These are phyloP conservation scores for Melanostigma gelatinosum DNA, from an alignment of 2,113 vertebrate species.

Conservation along the genomic window DNA sequence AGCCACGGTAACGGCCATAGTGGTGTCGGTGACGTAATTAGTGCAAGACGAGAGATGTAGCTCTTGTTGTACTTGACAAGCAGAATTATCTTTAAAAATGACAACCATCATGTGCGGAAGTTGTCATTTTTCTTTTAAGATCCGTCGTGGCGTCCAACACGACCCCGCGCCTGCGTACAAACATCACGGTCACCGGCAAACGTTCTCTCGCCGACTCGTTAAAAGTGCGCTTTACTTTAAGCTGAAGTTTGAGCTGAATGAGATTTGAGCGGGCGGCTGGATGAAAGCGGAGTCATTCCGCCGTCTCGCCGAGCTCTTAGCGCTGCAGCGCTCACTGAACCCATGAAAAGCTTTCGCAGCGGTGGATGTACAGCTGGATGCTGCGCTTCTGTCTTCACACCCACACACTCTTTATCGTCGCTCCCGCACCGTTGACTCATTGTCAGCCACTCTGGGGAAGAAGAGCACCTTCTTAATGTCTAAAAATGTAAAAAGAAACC, in stretches of 20 bases:
- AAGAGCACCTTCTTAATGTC: constrained; percentile 41
- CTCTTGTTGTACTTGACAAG: no score
- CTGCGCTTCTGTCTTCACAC: constrained; percentile 51
- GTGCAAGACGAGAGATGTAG: no score
- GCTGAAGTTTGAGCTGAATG: constrained; percentile 2
- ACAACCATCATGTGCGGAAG: no score
- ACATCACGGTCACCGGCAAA: neutral
- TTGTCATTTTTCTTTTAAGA: neutral
- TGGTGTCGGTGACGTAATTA: no score
- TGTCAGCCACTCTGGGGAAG: constrained; percentile 47
- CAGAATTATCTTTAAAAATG: no score
- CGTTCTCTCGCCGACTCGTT: no score
- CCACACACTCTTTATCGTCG: constrained; percentile 66
- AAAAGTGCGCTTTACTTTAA: neutral
- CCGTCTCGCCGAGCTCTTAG: neutral
- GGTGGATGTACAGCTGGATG: constrained; percentile 49
- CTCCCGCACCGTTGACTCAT: constrained; percentile 56
- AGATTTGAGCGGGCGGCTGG: neutral
- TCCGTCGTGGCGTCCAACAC: neutral
- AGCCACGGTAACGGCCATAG: no score
- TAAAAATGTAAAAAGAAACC: constrained; percentile 30
- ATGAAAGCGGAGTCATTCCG: neutral
- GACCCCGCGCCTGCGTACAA: neutral
- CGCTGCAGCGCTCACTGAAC: constrained; percentile 39
- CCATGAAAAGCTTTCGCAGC: constrained; percentile 37